Evolutionary conservation across 2,113 vertebrate genomes (phyloP).

Genomic region (Mesoclemmys tuberculata): DNA sequence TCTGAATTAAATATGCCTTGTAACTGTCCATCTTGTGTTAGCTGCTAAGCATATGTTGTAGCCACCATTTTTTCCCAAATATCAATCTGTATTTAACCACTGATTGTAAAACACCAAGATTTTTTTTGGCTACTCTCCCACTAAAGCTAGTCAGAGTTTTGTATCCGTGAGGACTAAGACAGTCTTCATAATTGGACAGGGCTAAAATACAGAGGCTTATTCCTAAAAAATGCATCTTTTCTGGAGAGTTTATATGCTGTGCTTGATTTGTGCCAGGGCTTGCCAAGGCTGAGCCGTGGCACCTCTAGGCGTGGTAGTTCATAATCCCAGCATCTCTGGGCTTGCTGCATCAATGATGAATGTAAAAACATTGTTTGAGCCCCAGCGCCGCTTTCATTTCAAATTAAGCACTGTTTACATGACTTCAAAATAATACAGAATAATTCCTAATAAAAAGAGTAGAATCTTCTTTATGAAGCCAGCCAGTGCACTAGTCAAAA

Average conservation of each 20-base stretch:
- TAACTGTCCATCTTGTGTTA: neutral
- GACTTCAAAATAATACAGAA: no score
- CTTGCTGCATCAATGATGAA: no score
- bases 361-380: no score
- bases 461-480: neutral
- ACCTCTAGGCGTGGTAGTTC: no score
- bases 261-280: no score
- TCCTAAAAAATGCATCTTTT: neutral
- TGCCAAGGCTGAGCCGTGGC: no score
- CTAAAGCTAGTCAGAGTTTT: neutral
- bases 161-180: neutral
- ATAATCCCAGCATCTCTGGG: no score
- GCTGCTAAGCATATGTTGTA: neutral
- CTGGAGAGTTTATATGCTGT: neutral
- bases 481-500: neutral
- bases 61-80: neutral
- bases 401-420: neutral
- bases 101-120: neutral
- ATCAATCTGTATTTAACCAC: neutral
- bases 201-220: neutral
- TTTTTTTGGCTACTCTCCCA: neutral
- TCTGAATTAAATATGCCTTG: neutral
- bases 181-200: neutral
- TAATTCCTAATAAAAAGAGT: neutral
- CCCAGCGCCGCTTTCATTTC: no score